Evolutionary conservation across 2,113 vertebrate species (phyloP).

Genomic region (Chiloscyllium plagiosum): DNA sequence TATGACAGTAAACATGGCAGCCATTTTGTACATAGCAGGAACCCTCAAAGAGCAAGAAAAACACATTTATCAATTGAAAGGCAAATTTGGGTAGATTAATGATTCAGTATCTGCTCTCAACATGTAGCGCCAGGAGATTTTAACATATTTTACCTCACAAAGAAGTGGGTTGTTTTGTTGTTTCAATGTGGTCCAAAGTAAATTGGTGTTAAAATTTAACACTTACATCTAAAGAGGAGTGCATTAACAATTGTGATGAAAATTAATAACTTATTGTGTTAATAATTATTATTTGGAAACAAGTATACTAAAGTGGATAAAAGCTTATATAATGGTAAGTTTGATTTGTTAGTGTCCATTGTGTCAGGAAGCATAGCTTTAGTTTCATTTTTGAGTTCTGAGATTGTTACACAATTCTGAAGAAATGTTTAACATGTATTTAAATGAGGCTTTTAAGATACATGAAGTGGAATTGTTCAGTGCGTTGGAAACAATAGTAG

Average conservation of each 20-base stretch:
- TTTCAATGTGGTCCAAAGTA: not conserved
- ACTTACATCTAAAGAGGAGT: not conserved
- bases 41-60: not conserved
- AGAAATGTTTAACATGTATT: too few species aligned
- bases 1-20: not conserved
- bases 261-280: too few species aligned
- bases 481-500: too few species aligned
- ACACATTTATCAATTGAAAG: not conserved
- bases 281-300: too few species aligned
- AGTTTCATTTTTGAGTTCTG: too few species aligned
- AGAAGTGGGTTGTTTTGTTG: not conserved
- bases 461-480: too few species aligned
- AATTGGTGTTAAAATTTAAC: not conserved
- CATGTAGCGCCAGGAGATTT: not conserved
- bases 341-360: too few species aligned
- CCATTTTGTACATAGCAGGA: not conserved
- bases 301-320: too few species aligned
- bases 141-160: not conserved
- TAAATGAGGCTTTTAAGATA: too few species aligned
- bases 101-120: not conserved
- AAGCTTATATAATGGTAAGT: too few species aligned
- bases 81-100: not conserved
- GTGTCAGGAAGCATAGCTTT: too few species aligned
- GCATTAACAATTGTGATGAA: not conserved
- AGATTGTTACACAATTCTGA: too few species aligned